Conservation (phyloP, 2,888 invertebrate genomes). For the Amblyteles armatorius region DNA sequence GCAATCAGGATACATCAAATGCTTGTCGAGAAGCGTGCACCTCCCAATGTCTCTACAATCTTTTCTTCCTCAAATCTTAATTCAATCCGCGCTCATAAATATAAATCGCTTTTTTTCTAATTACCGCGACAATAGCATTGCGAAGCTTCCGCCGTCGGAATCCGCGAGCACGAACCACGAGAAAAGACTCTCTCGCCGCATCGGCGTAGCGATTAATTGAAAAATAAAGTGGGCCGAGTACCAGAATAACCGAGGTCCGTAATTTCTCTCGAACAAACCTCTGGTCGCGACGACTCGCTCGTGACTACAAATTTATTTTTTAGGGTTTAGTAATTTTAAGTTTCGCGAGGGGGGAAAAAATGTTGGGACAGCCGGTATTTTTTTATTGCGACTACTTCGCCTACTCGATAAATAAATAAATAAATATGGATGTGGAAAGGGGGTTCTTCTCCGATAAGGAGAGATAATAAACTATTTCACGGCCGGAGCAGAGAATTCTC, state of each 20-base stretch:
- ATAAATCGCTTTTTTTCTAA: conserved; percentile 82
- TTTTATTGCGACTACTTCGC: too few species aligned
- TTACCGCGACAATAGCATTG: conserved; percentile 72
- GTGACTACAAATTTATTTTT: not conserved
- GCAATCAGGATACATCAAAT: not conserved
- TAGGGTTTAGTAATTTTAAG: too few species aligned
- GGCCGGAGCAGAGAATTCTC: too few species aligned
- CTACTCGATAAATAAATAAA: too few species aligned
- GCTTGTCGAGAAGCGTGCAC: not conserved
- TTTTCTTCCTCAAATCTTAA: conserved; percentile 50
- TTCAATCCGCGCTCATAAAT: conserved; percentile 78
- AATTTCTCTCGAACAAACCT: not conserved
- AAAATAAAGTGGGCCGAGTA: conserved; percentile 57
- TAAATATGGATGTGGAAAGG: too few species aligned
- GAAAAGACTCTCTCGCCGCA: conserved; percentile 36
- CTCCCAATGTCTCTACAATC: conserved; percentile 13
- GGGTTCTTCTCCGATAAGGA: too few species aligned
- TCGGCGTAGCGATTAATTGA: conserved; percentile 61
- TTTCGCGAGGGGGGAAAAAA: too few species aligned
- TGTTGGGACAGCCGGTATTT: too few species aligned
- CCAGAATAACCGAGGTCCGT: not conserved
- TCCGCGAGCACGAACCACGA: conserved; percentile 45
- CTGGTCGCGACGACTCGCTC: not conserved
- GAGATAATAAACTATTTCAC: too few species aligned
- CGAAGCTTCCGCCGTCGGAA: conserved; percentile 41